phyloP scores from a whole-genome alignment of 1,140 invertebrate genomes.

The Cotesia typhae region DNA sequence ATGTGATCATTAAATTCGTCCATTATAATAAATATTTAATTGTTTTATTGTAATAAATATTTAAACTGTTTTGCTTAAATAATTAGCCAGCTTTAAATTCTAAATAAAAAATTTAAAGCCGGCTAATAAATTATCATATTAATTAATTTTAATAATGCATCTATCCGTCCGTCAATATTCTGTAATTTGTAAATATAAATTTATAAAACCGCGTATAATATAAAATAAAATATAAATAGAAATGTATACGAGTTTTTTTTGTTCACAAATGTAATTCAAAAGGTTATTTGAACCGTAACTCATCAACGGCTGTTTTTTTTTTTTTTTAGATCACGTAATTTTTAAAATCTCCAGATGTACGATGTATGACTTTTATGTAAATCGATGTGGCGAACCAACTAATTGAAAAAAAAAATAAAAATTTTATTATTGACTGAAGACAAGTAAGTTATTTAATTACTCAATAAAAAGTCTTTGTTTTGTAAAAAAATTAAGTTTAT shows the following conservation, averaged over 20 bases:
- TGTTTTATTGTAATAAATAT: neutral
- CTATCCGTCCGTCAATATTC: too few relatives aligned
- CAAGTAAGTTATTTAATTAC: neutral
- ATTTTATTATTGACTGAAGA: neutral
- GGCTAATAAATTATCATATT: too few relatives aligned
- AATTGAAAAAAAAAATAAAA: constrained; percentile 3
- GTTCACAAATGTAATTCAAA: neutral
- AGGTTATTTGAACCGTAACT: constrained; percentile 1
- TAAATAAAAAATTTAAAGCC: too few relatives aligned
- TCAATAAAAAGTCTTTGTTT: constrained; percentile 7
- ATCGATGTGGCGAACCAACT: neutral
- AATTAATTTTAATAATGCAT: too few relatives aligned
- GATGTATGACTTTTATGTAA: neutral
- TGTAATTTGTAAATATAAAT: too few relatives aligned
- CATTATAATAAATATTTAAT: neutral
- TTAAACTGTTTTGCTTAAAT: too few relatives aligned
- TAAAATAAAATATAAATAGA: too few relatives aligned
- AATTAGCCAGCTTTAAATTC: too few relatives aligned
- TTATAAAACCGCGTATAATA: too few relatives aligned
- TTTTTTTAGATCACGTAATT: neutral
- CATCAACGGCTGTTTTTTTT: constrained; percentile 20
- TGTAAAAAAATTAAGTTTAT: constrained; percentile 15
- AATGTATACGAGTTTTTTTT: too few relatives aligned
- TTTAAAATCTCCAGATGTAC: neutral
- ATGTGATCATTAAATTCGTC: too few relatives aligned